A percentile compares a stretch with the other conserved stretches of the same genome.
phyloP scores from a whole-genome alignment of 2,888 invertebrate species.

The Morinoia aosen region DNA sequence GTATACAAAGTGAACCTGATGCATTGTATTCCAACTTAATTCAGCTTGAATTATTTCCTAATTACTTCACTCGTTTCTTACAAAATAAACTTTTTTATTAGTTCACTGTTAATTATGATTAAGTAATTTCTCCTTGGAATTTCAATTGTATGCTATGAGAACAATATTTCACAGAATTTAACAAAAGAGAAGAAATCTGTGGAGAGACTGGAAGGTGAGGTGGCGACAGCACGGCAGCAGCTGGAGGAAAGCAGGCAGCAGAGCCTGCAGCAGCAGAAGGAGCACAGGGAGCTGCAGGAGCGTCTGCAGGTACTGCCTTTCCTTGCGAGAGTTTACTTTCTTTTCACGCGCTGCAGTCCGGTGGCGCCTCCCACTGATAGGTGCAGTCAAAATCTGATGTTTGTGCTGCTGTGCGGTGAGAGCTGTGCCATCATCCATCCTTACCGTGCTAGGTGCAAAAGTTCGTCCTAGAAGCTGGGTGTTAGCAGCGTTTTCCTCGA shows the following conservation, averaged over 20 bases:
- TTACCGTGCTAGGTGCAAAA: too few relatives aligned
- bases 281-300: neutral
- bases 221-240: neutral
- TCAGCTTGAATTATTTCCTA: neutral
- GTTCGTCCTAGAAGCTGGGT: too few relatives aligned
- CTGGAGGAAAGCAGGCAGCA: slow-evolving; percentile 5
- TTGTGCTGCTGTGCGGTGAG: neutral
- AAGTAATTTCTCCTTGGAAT: neutral
- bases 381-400: neutral
- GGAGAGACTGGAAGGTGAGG: neutral
- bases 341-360: neutral
- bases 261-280: slow-evolving; percentile 29
- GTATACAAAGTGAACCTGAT: neutral
- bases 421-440: too few relatives aligned
- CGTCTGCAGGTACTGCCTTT: neutral
- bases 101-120: neutral
- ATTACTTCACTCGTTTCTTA: neutral
- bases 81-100: too few relatives aligned
- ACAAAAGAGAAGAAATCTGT: neutral
- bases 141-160: neutral
- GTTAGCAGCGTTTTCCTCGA: too few relatives aligned
- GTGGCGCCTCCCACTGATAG: neutral
- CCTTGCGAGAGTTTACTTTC: neutral
- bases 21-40: neutral
- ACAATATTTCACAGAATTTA: neutral